Conservation (phyloP, 1,140 invertebrate genomes). For the Paraescarpia echinospica region DNA sequence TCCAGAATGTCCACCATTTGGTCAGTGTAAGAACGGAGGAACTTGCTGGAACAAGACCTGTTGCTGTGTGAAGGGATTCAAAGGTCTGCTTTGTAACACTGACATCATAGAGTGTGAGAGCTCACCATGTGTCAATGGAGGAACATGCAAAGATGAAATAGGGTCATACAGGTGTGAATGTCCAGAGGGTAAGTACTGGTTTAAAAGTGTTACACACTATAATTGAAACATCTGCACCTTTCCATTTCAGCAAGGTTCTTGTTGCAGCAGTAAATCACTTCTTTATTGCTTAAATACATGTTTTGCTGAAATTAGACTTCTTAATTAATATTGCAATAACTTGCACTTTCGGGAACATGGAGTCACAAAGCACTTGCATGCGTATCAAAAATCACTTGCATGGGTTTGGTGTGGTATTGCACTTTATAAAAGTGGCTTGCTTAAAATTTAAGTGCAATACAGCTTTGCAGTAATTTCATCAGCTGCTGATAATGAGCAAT, state of each 20-base stretch:
- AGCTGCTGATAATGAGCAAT: neutral
- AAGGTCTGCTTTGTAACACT: neutral
- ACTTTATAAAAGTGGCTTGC: neutral
- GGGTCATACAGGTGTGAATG: neutral
- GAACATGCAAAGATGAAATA: neutral
- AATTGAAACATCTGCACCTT: neutral
- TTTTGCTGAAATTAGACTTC: too few species aligned
- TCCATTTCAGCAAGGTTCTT: neutral
- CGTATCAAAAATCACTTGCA: neutral
- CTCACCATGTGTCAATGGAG: constrained; percentile 14
- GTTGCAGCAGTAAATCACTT: neutral
- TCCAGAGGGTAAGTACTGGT: neutral
- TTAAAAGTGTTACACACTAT: neutral
- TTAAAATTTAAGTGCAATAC: neutral
- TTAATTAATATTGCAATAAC: too few species aligned
- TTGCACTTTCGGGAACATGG: neutral
- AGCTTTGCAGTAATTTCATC: neutral
- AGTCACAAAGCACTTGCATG: neutral
- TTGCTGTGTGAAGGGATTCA: constrained; percentile 15
- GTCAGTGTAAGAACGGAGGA: constrained; percentile 4
- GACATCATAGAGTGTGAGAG: constrained; percentile 14
- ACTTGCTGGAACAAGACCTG: constrained; percentile 11
- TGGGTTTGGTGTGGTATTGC: neutral
- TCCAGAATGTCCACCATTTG: constrained; percentile 8
- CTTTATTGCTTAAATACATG: neutral